Evolutionary conservation across 2,113 vertebrate species (phyloP).

Genomic region (Psittacara wagleri): DNA sequence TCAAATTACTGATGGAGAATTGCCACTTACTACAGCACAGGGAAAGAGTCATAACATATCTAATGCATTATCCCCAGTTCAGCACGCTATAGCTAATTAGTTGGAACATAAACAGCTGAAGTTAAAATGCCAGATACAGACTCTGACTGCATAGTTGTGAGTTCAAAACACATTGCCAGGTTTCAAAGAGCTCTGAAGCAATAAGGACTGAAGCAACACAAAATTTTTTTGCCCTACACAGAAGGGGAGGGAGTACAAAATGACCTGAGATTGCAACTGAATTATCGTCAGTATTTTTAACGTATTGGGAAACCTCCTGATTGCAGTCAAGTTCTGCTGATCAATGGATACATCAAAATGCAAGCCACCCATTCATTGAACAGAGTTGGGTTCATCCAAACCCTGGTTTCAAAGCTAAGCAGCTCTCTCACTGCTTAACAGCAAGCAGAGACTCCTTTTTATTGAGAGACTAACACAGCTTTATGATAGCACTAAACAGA

Average conservation of each 20-base stretch:
- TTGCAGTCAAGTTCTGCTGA: neutral
- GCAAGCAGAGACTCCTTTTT: neutral
- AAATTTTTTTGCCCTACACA: neutral
- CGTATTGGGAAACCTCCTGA: neutral
- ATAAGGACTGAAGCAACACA: neutral
- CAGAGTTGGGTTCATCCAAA: neutral
- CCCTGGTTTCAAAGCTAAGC: neutral
- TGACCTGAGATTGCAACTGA: neutral
- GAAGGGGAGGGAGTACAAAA: neutral
- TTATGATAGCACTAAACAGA: constrained; percentile 40
- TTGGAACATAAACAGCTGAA: constrained; percentile 40
- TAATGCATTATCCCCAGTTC: neutral
- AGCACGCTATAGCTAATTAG: neutral
- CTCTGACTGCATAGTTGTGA: neutral
- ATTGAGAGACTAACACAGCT: neutral
- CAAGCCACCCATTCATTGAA: neutral
- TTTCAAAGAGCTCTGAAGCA: constrained; percentile 26
- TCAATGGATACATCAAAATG: neutral
- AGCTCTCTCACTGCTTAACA: neutral
- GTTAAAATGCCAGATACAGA: constrained; percentile 20
- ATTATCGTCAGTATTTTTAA: neutral
- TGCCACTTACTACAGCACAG: neutral
- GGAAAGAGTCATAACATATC: constrained; percentile 21
- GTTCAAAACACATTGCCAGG: neutral
- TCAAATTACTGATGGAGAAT: neutral